Conservation (phyloP, 2,113 vertebrate species). For the Dipodomys merriami region DNA sequence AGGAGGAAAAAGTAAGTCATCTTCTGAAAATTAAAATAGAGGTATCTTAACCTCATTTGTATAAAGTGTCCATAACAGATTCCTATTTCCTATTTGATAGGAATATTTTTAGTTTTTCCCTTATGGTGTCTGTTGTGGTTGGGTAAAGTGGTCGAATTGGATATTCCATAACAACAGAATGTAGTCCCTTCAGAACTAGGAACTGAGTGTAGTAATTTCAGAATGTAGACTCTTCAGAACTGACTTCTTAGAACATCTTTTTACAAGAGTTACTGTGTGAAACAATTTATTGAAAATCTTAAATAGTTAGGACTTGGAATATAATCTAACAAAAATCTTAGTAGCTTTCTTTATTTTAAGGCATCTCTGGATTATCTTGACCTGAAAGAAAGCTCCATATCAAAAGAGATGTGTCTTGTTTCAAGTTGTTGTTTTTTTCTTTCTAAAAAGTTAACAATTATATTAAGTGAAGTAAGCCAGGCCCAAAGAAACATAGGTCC, state of each 20-base stretch:
- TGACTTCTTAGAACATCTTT: neutral
- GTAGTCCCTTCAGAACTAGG: neutral
- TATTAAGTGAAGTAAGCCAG: too few relatives aligned
- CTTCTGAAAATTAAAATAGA: conserved; percentile 58
- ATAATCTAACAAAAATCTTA: neutral
- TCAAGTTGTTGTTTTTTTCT: neutral
- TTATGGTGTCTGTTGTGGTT: neutral
- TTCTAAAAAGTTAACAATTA: too few relatives aligned
- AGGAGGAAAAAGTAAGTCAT: conserved; percentile 25
- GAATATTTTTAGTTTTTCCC: neutral
- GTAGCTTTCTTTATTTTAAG: conserved; percentile 2
- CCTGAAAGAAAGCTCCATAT: conserved; percentile 5
- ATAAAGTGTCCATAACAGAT: neutral
- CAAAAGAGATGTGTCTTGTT: neutral
- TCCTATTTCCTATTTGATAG: neutral
- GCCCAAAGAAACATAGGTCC: too few relatives aligned
- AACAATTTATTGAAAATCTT: neutral
- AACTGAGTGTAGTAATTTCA: too few relatives aligned
- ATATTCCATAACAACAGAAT: neutral
- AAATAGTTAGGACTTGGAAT: neutral
- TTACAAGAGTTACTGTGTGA: neutral
- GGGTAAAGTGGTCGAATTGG: neutral
- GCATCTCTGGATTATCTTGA: neutral
- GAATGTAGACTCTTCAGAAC: neutral
- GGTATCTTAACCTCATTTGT: conserved; percentile 46